phyloP scores from a whole-genome alignment of 2,888 invertebrate species.

The Allophyes oxyacanthae region DNA sequence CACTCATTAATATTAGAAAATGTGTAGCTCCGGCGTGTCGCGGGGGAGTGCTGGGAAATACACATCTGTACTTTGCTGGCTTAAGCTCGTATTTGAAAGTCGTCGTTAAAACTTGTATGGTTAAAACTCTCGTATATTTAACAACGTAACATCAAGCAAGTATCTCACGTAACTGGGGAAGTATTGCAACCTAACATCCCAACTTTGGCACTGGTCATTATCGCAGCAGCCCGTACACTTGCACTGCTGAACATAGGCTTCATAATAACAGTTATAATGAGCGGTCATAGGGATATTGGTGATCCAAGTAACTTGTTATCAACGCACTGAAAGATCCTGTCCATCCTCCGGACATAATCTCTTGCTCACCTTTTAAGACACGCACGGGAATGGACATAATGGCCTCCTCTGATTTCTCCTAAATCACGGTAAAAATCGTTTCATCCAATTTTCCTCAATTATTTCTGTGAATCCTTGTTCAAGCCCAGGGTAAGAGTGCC shows the following conservation, averaged over 20 bases:
- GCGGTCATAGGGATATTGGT: too few relatives aligned
- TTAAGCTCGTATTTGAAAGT: slow-evolving; percentile 24
- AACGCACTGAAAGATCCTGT: too few relatives aligned
- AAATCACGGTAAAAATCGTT: slow-evolving; percentile 29
- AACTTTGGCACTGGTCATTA: too few relatives aligned
- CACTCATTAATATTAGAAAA: slow-evolving; percentile 40
- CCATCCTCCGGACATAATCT: too few relatives aligned
- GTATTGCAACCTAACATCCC: too few relatives aligned
- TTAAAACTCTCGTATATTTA: slow-evolving; percentile 9
- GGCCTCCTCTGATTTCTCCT: not conserved
- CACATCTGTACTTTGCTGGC: slow-evolving; percentile 10
- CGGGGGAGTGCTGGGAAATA: slow-evolving; percentile 2
- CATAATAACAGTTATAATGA: too few relatives aligned
- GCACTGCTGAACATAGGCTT: too few relatives aligned
- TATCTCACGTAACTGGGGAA: not conserved
- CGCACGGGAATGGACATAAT: too few relatives aligned
- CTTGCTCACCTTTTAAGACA: too few relatives aligned
- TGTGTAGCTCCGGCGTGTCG: slow-evolving; percentile 14
- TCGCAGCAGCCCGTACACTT: too few relatives aligned
- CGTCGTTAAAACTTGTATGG: slow-evolving; percentile 27
- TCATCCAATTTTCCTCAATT: slow-evolving; percentile 32
- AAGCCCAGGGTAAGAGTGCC: slow-evolving; percentile 19
- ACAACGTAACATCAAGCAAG: slow-evolving; percentile 3
- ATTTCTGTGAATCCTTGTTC: slow-evolving; percentile 18
- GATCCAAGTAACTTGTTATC: too few relatives aligned